Evolutionary conservation across 2,888 invertebrate species (phyloP).

Genomic region (Rhagonycha lutea): DNA sequence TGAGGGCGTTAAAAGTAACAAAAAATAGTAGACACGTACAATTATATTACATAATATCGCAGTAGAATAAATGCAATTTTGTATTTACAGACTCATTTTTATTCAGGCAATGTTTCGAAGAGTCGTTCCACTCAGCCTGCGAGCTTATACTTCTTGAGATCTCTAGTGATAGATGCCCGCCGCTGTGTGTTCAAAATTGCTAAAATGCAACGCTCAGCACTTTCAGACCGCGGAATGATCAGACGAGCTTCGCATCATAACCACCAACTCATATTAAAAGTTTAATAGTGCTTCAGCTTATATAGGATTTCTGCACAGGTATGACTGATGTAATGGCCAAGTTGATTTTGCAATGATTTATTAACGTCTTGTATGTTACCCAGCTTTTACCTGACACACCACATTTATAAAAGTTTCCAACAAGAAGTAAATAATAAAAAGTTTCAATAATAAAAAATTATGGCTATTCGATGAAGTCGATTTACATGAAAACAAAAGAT

Average conservation of each 20-base stretch:
- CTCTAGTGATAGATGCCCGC: constrained; percentile 47
- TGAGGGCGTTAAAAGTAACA: constrained; percentile 10
- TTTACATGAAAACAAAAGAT: constrained; percentile 13
- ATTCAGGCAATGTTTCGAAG: constrained; percentile 44
- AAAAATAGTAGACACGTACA: constrained; percentile 32
- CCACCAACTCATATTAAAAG: constrained; percentile 37
- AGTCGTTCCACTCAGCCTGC: constrained; percentile 45
- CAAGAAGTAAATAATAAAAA: not conserved
- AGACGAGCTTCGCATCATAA: constrained; percentile 24
- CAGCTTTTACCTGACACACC: not conserved
- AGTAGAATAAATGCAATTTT: constrained; percentile 44
- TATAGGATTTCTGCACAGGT: constrained; percentile 25
- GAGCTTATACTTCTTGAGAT: constrained; percentile 47
- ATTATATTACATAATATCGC: constrained; percentile 29
- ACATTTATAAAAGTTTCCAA: not conserved
- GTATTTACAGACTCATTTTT: constrained; percentile 45
- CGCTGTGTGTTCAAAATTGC: constrained; percentile 47
- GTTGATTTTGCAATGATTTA: constrained; percentile 16
- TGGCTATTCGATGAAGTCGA: constrained; percentile 1
- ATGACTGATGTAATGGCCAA: constrained; percentile 23
- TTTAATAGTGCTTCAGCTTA: constrained; percentile 31
- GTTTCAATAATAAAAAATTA: not conserved
- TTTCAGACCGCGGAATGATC: constrained; percentile 34
- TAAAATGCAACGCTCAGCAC: constrained; percentile 49
- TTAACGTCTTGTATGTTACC: not conserved